Conservation (phyloP, 2,113 vertebrate genomes). For the Tychaedon coryphoeus region DNA sequence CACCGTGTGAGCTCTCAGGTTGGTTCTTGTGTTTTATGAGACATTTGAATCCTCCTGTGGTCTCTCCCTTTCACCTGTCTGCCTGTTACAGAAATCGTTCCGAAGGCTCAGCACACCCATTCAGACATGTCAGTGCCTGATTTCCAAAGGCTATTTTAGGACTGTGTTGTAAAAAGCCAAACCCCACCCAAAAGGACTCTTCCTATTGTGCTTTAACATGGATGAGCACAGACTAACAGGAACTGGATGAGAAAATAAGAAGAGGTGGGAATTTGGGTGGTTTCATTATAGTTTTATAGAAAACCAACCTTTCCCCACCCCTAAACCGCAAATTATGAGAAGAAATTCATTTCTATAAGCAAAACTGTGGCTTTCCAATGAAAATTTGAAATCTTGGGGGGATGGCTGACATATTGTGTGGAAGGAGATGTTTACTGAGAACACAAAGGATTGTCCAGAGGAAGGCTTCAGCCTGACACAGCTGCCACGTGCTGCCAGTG, state of each 20-base stretch:
- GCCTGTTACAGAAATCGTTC: not conserved
- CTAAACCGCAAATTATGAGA: not conserved
- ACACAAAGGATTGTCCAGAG: not conserved
- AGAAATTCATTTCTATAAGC: not conserved
- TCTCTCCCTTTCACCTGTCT: slow-evolving; percentile 25
- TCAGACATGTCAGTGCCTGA: not conserved
- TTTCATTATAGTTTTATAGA: not conserved
- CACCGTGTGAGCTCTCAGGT: slow-evolving; percentile 27
- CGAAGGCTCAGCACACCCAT: not conserved
- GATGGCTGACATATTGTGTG: fast-evolving
- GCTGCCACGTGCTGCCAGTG: not conserved
- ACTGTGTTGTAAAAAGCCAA: not conserved
- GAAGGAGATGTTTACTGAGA: not conserved
- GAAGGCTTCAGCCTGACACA: not conserved
- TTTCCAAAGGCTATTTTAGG: not conserved
- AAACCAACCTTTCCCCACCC: not conserved
- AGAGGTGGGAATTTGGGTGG: not conserved
- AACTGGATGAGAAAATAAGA: not conserved
- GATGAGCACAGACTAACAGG: not conserved
- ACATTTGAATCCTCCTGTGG: slow-evolving; percentile 14
- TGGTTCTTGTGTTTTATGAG: not conserved
- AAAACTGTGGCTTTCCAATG: not conserved
- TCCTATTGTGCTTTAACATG: not conserved
- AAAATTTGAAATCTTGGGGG: not conserved
- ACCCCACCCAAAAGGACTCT: not conserved